Evolutionary conservation across 2,888 invertebrate species (phyloP).

Genomic region (Acronicta aceris): DNA sequence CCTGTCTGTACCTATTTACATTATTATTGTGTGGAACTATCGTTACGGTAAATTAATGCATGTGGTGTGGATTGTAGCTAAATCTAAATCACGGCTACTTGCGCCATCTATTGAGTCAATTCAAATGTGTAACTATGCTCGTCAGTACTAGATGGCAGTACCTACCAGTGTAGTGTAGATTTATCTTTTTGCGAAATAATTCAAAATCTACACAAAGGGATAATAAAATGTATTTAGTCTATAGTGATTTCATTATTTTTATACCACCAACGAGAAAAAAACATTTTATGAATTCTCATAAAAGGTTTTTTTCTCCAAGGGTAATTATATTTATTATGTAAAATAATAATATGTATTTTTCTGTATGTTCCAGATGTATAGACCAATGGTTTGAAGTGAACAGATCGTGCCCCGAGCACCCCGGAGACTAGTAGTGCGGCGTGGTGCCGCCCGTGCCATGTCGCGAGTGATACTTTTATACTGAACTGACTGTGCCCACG

Average conservation of each 20-base stretch:
- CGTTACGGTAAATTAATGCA: neutral
- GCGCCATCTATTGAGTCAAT: slow-evolving; percentile 29
- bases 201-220: too few species aligned
- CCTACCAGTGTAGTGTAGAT: neutral
- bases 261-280: too few species aligned
- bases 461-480: slow-evolving; percentile 82
- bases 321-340: neutral
- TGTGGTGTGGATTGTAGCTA: neutral
- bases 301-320: too few species aligned
- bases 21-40: neutral
- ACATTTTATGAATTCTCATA: too few species aligned
- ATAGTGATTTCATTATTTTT: too few species aligned
- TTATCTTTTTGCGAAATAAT: too few species aligned
- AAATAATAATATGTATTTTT: slow-evolving; percentile 26
- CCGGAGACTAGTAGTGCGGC: slow-evolving; percentile 95
- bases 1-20: slow-evolving; percentile 4
- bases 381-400: slow-evolving; percentile 99
- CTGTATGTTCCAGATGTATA: slow-evolving; percentile 95
- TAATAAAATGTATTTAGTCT: too few species aligned
- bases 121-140: neutral
- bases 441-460: slow-evolving; percentile 86
- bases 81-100: neutral
- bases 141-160: slow-evolving; percentile 5
- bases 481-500: slow-evolving; percentile 81
- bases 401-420: slow-evolving; percentile 99